Percentiles rank a stretch among this genome's conserved stretches.
These are phyloP conservation scores for Melanerpes formicivorus DNA, from an alignment of 2,113 vertebrate species.

Conservation along the genomic window DNA sequence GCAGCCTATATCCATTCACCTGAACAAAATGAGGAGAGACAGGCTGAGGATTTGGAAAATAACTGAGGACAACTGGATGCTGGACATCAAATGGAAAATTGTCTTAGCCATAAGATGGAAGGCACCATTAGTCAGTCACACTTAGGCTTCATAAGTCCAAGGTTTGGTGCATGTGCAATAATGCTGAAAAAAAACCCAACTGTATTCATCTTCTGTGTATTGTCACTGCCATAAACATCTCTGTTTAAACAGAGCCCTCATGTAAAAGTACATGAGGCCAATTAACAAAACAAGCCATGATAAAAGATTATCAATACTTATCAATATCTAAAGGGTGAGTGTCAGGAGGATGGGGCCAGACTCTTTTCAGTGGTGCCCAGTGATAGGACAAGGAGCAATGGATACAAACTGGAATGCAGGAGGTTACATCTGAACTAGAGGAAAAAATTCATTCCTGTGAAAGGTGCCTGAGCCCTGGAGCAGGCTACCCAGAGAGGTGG, in stretches of 20 bases:
- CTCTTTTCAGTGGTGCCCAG: too few species aligned
- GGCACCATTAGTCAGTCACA: background rate
- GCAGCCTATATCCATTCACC: fast-evolving
- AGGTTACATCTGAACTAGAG: too few species aligned
- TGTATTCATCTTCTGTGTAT: background rate
- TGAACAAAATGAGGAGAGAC: background rate
- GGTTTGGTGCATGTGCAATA: background rate
- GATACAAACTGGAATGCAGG: too few species aligned
- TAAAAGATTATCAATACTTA: background rate
- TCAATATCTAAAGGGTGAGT: too few species aligned
- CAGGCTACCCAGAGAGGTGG: too few species aligned
- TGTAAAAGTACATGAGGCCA: background rate
- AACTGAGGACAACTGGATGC: background rate
- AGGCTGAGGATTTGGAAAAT: background rate
- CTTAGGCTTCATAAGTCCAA: background rate
- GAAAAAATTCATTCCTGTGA: too few species aligned
- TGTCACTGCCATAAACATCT: background rate
- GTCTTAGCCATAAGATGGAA: background rate
- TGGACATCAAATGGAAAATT: background rate
- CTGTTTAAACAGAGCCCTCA: background rate
- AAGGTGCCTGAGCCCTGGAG: too few species aligned
- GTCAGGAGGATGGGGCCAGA: too few species aligned
- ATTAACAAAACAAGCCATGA: background rate
- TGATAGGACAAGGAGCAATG: too few species aligned
- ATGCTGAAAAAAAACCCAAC: background rate